Conservation (phyloP, 1,140 invertebrate species). For the Caenorhabditis tropicalis region DNA sequence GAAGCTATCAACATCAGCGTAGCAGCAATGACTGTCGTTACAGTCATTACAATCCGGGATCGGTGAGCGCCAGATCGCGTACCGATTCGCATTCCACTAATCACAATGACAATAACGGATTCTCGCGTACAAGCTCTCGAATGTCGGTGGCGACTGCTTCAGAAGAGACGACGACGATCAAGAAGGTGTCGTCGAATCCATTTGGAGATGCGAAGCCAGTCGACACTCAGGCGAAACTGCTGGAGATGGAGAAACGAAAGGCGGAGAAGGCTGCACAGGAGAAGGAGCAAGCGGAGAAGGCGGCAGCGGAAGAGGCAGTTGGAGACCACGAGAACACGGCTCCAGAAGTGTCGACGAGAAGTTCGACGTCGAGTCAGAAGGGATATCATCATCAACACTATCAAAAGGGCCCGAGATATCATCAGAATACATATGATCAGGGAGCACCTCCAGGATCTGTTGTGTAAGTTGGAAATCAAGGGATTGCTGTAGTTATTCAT, state of each 20-base stretch:
- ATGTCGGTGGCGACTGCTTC: neutral
- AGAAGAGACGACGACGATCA: neutral
- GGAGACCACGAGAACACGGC: neutral
- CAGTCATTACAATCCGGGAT: neutral
- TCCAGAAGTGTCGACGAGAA: no score
- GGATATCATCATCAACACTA: neutral
- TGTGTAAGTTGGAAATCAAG: conserved; percentile 26
- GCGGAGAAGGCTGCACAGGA: neutral
- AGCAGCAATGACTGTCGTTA: neutral
- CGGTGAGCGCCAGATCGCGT: neutral
- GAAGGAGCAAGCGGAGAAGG: neutral
- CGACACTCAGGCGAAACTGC: neutral
- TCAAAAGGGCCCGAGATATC: neutral
- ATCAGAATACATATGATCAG: neutral
- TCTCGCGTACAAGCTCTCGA: neutral
- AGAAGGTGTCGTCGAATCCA: conserved; percentile 21
- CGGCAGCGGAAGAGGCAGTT: neutral
- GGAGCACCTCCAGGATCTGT: conserved; percentile 19
- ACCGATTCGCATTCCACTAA: neutral
- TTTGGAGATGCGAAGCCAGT: conserved; percentile 50
- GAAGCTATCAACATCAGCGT: neutral
- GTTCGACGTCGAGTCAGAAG: neutral
- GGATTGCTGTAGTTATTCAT: no score
- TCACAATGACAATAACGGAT: neutral
- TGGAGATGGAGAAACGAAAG: conserved; percentile 3